A percentile compares a stretch with the other conserved stretches of the same genome.
Evolutionary conservation across 1,140 invertebrate species (phyloP).

Genomic region (Scylla paramamosain): DNA sequence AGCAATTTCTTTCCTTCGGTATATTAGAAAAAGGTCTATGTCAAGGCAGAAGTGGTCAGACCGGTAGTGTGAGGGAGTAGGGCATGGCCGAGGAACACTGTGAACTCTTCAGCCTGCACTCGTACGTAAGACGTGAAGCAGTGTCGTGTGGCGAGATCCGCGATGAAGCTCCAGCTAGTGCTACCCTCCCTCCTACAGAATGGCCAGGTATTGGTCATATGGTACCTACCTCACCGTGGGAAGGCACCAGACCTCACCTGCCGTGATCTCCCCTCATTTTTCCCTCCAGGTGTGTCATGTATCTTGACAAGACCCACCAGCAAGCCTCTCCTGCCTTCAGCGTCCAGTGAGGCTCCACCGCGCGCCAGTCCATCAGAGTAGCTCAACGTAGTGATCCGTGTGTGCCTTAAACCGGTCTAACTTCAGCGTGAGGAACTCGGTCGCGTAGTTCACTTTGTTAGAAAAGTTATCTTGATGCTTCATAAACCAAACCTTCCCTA

Average conservation of each 20-base stretch:
- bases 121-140: not conserved
- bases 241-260: not conserved
- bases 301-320: too few species aligned
- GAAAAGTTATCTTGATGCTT: not conserved
- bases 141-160: not conserved
- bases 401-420: slow-evolving; percentile 62
- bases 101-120: not conserved
- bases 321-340: not conserved
- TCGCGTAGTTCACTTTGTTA: slow-evolving; percentile 32
- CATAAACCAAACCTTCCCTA: not conserved
- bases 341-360: not conserved
- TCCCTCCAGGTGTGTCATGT: not conserved
- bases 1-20: not conserved
- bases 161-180: not conserved
- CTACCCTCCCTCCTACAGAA: not conserved
- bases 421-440: slow-evolving; percentile 6
- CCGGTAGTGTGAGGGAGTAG: not conserved
- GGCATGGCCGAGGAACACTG: not conserved
- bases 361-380: slow-evolving; percentile 57
- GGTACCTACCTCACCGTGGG: not conserved
- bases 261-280: not conserved
- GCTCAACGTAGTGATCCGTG: slow-evolving; percentile 52
- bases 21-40: slow-evolving; percentile 10
- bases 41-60: not conserved
- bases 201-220: not conserved